A percentile compares a stretch with the other conserved stretches of the same genome.
phyloP scores from a whole-genome alignment of 2,113 vertebrate genomes.

The Phyllostomus hastatus region DNA sequence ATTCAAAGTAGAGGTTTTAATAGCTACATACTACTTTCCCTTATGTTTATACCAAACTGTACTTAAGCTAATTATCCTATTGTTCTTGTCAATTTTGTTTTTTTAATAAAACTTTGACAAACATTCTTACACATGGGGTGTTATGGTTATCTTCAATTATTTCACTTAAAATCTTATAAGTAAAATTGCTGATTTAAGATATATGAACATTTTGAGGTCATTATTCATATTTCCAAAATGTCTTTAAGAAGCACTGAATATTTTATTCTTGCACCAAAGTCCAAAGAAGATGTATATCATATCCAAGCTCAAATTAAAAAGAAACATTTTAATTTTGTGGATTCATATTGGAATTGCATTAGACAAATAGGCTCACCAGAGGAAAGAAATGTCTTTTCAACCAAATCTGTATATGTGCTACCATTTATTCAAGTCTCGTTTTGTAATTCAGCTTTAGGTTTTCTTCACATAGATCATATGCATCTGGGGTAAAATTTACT shows the following conservation, averaged over 20 bases:
- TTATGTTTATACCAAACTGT: not conserved
- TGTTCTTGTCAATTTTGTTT: not conserved
- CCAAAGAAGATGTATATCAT: not conserved
- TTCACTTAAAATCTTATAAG: not conserved
- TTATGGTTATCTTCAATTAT: not conserved
- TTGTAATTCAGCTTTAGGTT: not conserved
- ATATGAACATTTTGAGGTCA: not conserved
- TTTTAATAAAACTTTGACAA: not conserved
- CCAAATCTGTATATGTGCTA: not conserved
- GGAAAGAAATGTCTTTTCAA: not conserved
- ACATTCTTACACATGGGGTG: not conserved
- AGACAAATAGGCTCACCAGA: not conserved
- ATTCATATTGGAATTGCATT: not conserved
- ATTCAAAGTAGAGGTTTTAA: not conserved
- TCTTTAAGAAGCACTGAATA: not conserved
- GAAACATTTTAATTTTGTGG: not conserved
- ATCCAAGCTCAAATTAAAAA: not conserved
- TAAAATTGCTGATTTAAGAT: not conserved
- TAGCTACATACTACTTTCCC: not conserved
- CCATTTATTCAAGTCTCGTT: not conserved
- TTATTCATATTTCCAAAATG: constrained; percentile 23
- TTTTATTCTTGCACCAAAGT: not conserved
- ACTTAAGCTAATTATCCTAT: not conserved
- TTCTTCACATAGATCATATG: not conserved
- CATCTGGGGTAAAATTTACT: not conserved